A percentile compares a stretch with the other conserved stretches of the same genome.
Conservation (phyloP, 2,113 vertebrate genomes). For the Stomatorhinus ivindoensis region DNA sequence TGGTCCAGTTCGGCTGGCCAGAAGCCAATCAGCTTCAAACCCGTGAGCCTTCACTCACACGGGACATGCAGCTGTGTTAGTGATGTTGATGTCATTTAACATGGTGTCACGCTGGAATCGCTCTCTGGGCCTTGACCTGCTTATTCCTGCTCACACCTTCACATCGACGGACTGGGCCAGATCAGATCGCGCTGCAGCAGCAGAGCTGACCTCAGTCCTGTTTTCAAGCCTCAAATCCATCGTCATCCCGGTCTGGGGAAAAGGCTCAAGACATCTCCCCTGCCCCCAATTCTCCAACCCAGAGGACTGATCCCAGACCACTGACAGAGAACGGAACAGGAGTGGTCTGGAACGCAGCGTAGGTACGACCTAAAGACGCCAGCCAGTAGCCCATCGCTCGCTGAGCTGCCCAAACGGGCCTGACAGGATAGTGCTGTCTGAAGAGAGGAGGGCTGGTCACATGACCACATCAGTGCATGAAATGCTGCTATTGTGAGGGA, state of each 20-base stretch:
- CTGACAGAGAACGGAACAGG: not conserved
- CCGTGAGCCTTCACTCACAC: not conserved
- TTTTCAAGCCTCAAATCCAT: not conserved
- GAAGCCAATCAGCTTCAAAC: not conserved
- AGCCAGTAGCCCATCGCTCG: not conserved
- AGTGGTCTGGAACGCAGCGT: not conserved
- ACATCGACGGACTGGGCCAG: not conserved
- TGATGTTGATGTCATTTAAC: not conserved
- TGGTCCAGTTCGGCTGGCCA: not conserved
- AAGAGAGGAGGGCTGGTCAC: not conserved
- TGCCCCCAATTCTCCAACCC: not conserved
- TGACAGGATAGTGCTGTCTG: not conserved
- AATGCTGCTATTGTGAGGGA: not conserved
- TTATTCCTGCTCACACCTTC: not conserved
- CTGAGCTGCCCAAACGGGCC: not conserved
- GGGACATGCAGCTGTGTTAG: not conserved
- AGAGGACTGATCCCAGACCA: not conserved
- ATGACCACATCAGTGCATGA: not conserved
- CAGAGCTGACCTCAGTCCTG: not conserved
- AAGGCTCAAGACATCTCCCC: not conserved
- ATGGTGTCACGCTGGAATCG: not conserved
- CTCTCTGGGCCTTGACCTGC: not conserved
- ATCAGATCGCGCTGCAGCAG: not conserved
- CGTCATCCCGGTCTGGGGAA: not conserved
- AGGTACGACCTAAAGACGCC: not conserved